phyloP scores from a whole-genome alignment of 2,888 invertebrate genomes.

The Macroteleia sp. region DNA sequence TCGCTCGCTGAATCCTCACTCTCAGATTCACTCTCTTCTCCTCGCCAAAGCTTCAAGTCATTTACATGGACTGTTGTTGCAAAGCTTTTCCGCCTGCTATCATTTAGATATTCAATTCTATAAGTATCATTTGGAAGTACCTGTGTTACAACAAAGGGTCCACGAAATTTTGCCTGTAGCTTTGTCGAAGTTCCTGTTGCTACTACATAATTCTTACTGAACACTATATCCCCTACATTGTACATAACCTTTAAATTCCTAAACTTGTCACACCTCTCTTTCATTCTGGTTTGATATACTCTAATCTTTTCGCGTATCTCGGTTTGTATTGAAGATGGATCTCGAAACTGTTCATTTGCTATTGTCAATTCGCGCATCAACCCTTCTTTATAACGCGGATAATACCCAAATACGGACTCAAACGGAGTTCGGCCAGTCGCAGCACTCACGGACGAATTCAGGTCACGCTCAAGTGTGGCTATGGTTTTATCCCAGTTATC shows the following conservation, averaged over 20 bases:
- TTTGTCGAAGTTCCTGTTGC: slow-evolving; percentile 4
- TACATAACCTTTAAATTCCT: not conserved
- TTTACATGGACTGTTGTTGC: not conserved
- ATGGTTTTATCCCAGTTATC: no score
- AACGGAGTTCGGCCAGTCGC: slow-evolving; percentile 14
- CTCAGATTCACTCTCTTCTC: no score
- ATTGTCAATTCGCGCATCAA: not conserved
- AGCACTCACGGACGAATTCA: slow-evolving; percentile 17
- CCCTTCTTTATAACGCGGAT: slow-evolving; percentile 23
- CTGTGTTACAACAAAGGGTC: not conserved
- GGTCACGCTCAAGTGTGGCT: no score
- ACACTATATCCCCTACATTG: slow-evolving; percentile 5
- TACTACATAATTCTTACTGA: not conserved
- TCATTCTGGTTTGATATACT: not conserved
- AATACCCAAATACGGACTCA: slow-evolving; percentile 14
- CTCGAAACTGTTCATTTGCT: no score
- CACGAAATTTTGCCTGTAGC: slow-evolving; percentile 9
- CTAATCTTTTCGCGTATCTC: no score
- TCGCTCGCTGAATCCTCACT: no score
- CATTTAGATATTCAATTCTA: not conserved
- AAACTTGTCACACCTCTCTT: not conserved
- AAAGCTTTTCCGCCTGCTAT: not conserved
- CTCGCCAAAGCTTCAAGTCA: no score
- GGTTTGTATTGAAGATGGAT: no score
- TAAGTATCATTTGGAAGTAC: not conserved